Conservation (phyloP, 2,113 vertebrate genomes). For the Dolichotis patagonum region DNA sequence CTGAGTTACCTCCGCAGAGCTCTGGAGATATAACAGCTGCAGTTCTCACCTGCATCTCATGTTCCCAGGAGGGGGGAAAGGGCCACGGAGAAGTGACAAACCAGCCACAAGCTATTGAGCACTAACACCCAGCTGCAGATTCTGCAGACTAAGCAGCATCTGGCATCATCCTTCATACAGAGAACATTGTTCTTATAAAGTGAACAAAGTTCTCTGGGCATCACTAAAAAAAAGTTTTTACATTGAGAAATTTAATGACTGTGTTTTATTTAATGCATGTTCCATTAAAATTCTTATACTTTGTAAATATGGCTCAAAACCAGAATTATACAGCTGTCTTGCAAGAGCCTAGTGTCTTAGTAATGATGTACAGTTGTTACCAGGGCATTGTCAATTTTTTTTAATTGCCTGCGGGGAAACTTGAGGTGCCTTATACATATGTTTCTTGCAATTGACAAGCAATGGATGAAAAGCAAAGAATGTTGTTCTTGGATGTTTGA, state of each 20-base stretch:
- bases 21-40: background rate
- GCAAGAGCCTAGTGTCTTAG: background rate
- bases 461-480: background rate
- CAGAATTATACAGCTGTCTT: background rate
- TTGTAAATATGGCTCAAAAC: background rate
- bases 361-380: background rate
- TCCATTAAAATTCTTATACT: background rate
- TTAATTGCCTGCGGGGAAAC: background rate
- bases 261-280: background rate
- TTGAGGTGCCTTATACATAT: background rate
- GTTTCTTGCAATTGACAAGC: background rate
- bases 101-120: background rate
- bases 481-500: background rate
- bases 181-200: background rate
- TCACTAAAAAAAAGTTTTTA: background rate
- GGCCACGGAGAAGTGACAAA: conserved; percentile 10
- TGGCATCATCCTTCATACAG: background rate
- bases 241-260: background rate
- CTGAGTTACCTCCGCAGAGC: background rate
- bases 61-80: fast-evolving
- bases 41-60: background rate
- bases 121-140: background rate
- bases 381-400: background rate
- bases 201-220: background rate
- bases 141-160: background rate